These are phyloP conservation scores for Amphipyra tragopoginis DNA, from an alignment of 2,888 invertebrate species.

Conservation along the genomic window DNA sequence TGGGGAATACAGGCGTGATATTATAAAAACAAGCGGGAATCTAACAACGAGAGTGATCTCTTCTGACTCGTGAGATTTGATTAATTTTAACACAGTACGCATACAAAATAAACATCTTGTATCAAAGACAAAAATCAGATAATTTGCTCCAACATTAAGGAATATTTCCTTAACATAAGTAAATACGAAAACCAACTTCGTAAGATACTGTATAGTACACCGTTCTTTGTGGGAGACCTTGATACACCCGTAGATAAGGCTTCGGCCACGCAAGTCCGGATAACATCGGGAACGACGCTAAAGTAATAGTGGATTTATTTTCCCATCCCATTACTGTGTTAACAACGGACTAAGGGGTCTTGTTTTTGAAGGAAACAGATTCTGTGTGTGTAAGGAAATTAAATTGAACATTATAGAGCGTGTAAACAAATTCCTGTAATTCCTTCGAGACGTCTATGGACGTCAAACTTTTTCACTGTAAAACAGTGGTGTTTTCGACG, in stretches of 20 bases:
- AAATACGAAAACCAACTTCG: conserved; percentile 35
- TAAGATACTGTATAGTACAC: conserved; percentile 34
- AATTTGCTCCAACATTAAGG: conserved; percentile 22
- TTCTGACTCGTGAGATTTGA: too few species aligned
- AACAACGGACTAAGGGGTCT: conserved; percentile 45
- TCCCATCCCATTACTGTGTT: conserved; percentile 49
- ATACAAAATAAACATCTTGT: not conserved
- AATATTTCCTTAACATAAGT: conserved; percentile 28
- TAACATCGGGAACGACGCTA: conserved; percentile 56
- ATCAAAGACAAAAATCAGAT: conserved; percentile 6
- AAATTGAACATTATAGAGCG: not conserved
- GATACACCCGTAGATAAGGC: conserved; percentile 66
- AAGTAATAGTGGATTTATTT: conserved; percentile 60
- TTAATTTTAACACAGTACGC: not conserved
- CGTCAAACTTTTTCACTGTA: too few species aligned
- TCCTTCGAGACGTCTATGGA: too few species aligned
- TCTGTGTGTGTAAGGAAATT: conserved; percentile 12
- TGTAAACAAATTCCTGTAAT: too few species aligned
- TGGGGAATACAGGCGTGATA: too few species aligned
- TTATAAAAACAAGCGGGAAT: too few species aligned
- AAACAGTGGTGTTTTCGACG: too few species aligned
- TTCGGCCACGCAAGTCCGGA: conserved; percentile 61
- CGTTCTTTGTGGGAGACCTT: conserved; percentile 47
- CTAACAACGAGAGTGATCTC: too few species aligned
- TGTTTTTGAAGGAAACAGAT: conserved; percentile 17